Base-by-base conservation (phyloP, 2,797 vertebrate genomes). In the Bradypodion ventrale region DNA sequence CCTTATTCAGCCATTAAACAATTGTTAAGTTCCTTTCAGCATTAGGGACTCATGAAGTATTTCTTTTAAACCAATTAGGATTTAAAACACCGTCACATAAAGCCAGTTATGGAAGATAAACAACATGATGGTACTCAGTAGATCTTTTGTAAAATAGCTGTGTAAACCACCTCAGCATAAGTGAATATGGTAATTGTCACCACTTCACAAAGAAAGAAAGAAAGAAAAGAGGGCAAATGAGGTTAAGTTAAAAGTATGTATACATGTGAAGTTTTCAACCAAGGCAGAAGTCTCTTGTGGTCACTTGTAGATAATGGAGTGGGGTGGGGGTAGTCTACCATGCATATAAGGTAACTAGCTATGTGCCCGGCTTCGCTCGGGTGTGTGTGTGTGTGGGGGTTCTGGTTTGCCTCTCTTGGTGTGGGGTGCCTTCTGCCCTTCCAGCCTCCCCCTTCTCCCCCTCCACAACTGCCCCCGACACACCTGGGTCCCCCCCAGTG, bases 141-240 rank as follows among this genome's bases (percentile, higher is more conserved):
- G 66, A 87, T 37, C 40, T 89, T 85, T 84, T 70, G 60, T 62
- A 63, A 91, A 85, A 73, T 40, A 86, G n/a, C 65, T 81, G 78
- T 92, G 72, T 29, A 89, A 82, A 77, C 59, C 88, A 37, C 23
- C 56, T 89, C 65, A 84, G 62, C n/a, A 84, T 85, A 91, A 92
- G 40, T 85, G 80, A 89, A 95, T 93, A 92, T 78, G 72, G 29
- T 87, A 87, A 91, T 91, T 91, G 91, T 65, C 63, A 87, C 72
- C 52, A 90, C 35, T 89, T 82, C 23, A 86, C 81, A 72, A 90
- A n/a, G n/a, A n/a, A n/a, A n/a, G n/a, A n/a, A n/a, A n/a, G n/a
- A n/a, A n/a, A 44, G 75, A 19, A 3, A 89, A 66, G 15, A 7
- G 46, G 35, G 72, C 81, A 82, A 44, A 21, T 42, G 52, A 3